phyloP scores from a whole-genome alignment of 2,113 vertebrate species.

The Muntiacus muntjak region DNA sequence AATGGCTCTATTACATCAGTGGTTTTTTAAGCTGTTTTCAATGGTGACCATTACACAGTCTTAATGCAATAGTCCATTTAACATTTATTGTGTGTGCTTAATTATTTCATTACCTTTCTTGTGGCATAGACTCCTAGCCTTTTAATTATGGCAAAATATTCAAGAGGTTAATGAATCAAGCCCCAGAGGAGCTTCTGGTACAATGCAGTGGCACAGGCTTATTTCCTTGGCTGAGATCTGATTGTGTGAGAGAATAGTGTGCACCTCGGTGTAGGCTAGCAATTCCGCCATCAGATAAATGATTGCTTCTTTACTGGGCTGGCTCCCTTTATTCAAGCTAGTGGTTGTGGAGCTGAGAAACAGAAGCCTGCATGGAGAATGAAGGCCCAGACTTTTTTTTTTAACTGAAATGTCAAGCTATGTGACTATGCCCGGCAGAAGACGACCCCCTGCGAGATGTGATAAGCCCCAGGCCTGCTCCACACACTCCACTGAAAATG shows the following conservation, averaged over 20 bases:
- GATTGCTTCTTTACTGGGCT: slow-evolving; percentile 7
- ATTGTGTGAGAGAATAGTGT: background rate
- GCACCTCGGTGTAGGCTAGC: background rate
- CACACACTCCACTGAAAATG: slow-evolving; percentile 47
- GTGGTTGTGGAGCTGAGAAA: slow-evolving; percentile 26
- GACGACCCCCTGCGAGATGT: slow-evolving; percentile 57
- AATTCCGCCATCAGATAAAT: slow-evolving; percentile 33
- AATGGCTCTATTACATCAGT: background rate
- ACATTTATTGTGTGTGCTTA: background rate
- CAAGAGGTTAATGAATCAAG: background rate
- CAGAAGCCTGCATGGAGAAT: slow-evolving; percentile 49
- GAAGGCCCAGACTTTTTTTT: slow-evolving; percentile 38
- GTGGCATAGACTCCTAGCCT: background rate
- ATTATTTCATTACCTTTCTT: background rate
- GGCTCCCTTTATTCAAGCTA: slow-evolving; percentile 50
- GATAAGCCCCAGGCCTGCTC: slow-evolving; percentile 56
- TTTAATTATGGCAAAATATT: slow-evolving; percentile 35
- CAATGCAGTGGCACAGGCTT: background rate
- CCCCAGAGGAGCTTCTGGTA: background rate
- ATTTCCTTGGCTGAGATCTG: slow-evolving; percentile 21
- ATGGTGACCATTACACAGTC: background rate
- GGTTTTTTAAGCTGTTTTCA: background rate
- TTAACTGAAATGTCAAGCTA: slow-evolving; percentile 69
- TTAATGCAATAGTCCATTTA: background rate
- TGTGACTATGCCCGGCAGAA: slow-evolving; percentile 57